These are phyloP conservation scores for Cranoglanis bouderius DNA, from an alignment of 2,113 vertebrate genomes.

Conservation along the genomic window DNA sequence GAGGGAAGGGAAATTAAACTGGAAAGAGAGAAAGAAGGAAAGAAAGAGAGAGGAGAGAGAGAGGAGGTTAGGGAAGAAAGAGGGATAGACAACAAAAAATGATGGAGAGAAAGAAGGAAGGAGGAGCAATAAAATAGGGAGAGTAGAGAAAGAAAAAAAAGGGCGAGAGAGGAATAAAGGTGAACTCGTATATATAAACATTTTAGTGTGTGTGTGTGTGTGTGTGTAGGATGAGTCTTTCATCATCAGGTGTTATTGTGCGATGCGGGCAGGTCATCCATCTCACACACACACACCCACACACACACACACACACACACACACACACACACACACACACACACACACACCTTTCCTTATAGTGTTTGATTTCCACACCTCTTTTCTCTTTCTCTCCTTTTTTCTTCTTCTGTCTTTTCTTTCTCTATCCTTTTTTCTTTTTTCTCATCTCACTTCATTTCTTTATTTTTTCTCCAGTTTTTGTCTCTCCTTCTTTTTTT, in stretches of 20 bases:
- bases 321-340: not conserved
- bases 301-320: not conserved
- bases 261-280: not conserved
- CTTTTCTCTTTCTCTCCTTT: not conserved
- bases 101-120: too few relatives aligned
- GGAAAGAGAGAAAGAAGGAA: too few relatives aligned
- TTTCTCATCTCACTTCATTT: slow-evolving; percentile 13
- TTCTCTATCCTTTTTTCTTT: slow-evolving; percentile 45
- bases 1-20: not conserved
- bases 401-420: not conserved
- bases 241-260: slow-evolving; percentile 10
- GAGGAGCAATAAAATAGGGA: not conserved
- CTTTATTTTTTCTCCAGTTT: not conserved
- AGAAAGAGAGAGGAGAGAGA: not conserved
- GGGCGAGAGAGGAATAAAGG: too few relatives aligned
- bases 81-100: not conserved
- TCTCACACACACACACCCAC: slow-evolving; percentile 9
- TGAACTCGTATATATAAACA: not conserved
- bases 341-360: not conserved
- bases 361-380: not conserved
- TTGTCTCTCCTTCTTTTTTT: slow-evolving; percentile 9
- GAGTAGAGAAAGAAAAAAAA: not conserved
- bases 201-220: not conserved
- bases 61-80: not conserved
- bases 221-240: not conserved